These are phyloP conservation scores for Piezodorus guildinii DNA, from an alignment of 1,140 invertebrate genomes.

Conservation along the genomic window DNA sequence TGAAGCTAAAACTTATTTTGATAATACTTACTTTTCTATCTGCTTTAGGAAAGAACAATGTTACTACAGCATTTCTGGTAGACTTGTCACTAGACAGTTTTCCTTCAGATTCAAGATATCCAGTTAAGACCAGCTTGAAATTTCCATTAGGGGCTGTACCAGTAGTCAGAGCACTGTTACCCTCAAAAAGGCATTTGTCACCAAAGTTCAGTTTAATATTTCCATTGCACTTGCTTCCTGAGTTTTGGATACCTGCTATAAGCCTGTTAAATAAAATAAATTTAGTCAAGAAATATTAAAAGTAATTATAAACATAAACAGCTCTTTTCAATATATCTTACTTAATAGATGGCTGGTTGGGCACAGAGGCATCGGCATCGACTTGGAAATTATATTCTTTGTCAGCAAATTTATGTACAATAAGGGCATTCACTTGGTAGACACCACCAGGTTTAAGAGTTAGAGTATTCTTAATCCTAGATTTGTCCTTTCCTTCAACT, in stretches of 20 bases:
- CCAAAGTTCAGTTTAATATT: slow-evolving; percentile 19
- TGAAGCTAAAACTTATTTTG: no score
- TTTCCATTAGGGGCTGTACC: slow-evolving; percentile 38
- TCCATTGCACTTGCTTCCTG: slow-evolving; percentile 16
- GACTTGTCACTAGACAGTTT: slow-evolving; percentile 43
- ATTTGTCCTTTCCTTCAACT: slow-evolving; percentile 42
- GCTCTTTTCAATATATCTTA: slow-evolving; percentile 31
- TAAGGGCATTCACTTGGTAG: slow-evolving; percentile 46
- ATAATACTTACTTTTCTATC: slow-evolving; percentile 30
- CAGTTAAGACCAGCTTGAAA: slow-evolving; percentile 41
- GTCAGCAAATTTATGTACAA: slow-evolving; percentile 38
- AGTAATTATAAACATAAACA: neutral
- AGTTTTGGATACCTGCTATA: slow-evolving; percentile 37
- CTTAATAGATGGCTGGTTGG: slow-evolving; percentile 40
- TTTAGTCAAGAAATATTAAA: neutral
- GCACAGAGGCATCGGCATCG: slow-evolving; percentile 37
- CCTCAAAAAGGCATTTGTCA: slow-evolving; percentile 22
- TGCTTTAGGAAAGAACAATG: slow-evolving; percentile 37
- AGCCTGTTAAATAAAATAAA: slow-evolving; percentile 35
- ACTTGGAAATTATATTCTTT: slow-evolving; percentile 43
- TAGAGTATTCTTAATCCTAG: slow-evolving; percentile 46
- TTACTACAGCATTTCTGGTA: slow-evolving; percentile 42
- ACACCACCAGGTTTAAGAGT: slow-evolving; percentile 47
- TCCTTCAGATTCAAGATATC: slow-evolving; percentile 41
- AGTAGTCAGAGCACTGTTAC: slow-evolving; percentile 11